These are phyloP conservation scores for Guaruba guarouba DNA, from an alignment of 2,113 vertebrate species.

Conservation along the genomic window DNA sequence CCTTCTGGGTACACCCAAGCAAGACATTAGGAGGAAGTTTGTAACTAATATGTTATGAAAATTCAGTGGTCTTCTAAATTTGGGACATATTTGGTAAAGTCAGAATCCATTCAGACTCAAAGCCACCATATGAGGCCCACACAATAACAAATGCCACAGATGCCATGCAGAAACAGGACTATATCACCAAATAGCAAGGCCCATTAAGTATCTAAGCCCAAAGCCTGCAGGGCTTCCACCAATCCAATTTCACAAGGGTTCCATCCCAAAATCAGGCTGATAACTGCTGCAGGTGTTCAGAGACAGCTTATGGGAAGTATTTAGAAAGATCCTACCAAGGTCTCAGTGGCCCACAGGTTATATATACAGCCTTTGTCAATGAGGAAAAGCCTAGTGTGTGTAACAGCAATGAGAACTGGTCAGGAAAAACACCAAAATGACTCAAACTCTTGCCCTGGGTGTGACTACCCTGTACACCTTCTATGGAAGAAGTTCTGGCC, in stretches of 20 bases:
- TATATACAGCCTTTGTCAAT: not conserved
- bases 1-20: not conserved
- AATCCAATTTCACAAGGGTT: not conserved
- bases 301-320: not conserved
- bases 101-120: not conserved
- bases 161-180: not conserved
- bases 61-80: not conserved
- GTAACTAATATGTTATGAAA: not conserved
- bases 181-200: not conserved
- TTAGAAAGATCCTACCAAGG: not conserved
- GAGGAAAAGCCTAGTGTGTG: accelerated
- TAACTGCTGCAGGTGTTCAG: not conserved
- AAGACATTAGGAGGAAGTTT: not conserved
- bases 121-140: accelerated
- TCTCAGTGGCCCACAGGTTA: not conserved
- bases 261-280: not conserved
- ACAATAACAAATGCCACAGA: not conserved
- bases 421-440: not conserved
- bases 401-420: not conserved
- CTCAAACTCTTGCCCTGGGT: not conserved
- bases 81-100: not conserved
- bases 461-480: not conserved
- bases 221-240: not conserved
- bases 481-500: not conserved
- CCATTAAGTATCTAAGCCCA: not conserved